phyloP scores from a whole-genome alignment of 2,113 vertebrate species.

The Enhydra lutris region DNA sequence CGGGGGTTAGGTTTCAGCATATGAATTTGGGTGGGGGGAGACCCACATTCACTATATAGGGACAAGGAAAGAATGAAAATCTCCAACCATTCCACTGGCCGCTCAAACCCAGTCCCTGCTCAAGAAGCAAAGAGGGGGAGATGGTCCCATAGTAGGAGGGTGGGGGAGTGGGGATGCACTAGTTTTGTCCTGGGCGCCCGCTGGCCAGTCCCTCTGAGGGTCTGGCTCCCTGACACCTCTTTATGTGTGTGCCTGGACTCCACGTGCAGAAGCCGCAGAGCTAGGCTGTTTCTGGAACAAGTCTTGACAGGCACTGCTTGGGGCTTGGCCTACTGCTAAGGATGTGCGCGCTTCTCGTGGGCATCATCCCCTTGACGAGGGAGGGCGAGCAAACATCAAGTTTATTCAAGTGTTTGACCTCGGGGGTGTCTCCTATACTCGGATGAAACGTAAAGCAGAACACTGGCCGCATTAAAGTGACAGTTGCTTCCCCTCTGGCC shows the following conservation, averaged over 20 bases:
- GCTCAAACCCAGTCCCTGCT: background rate
- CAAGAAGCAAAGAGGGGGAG: background rate
- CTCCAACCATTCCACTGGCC: too few relatives aligned
- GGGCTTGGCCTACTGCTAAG: background rate
- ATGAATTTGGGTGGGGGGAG: background rate
- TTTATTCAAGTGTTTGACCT: background rate
- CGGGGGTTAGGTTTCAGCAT: too few relatives aligned
- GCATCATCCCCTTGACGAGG: background rate
- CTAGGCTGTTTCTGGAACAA: background rate
- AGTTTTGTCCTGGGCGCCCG: background rate
- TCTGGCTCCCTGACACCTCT: background rate
- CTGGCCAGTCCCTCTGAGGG: background rate
- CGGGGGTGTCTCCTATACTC: background rate
- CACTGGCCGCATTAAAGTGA: background rate
- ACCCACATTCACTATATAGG: too few relatives aligned
- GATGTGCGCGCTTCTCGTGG: rapidly evolving
- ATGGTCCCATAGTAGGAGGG: background rate
- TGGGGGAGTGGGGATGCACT: too few relatives aligned
- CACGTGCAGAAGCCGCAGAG: rapidly evolving
- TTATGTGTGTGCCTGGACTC: background rate
- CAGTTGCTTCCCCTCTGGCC: constrained; percentile 7
- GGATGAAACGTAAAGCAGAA: background rate
- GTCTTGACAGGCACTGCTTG: background rate
- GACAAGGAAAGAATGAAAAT: background rate
- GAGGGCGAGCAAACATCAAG: background rate